Conservation (phyloP, 1,140 invertebrate genomes). For the Lerema accius region DNA sequence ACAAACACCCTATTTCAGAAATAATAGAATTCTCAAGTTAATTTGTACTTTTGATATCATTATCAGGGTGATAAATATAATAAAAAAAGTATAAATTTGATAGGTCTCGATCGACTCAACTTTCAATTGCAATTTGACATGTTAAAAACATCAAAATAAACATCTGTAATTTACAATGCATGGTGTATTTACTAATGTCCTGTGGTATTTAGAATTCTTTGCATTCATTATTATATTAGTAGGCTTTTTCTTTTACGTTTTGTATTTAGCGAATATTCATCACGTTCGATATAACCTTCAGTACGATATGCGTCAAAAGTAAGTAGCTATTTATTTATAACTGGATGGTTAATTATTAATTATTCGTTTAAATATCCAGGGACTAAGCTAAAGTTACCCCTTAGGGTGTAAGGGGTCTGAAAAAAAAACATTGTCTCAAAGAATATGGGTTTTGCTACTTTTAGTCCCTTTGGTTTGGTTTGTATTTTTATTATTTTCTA, state of each 20-base stretch:
- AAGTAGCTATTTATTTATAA: too few relatives aligned
- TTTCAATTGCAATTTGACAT: constrained; percentile 14
- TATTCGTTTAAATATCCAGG: too few relatives aligned
- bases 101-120: too few relatives aligned
- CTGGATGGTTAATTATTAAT: too few relatives aligned
- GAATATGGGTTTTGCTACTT: too few relatives aligned
- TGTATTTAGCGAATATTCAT: constrained; percentile 65
- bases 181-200: constrained; percentile 58
- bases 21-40: too few relatives aligned
- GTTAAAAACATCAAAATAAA: constrained; percentile 12
- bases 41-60: too few relatives aligned
- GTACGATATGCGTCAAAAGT: constrained; percentile 63
- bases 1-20: neutral
- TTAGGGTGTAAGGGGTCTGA: too few relatives aligned
- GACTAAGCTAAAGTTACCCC: too few relatives aligned
- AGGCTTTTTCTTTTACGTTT: constrained; percentile 61
- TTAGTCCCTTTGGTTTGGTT: constrained; percentile 6
- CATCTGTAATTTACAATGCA: constrained; percentile 39
- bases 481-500: constrained; percentile 5
- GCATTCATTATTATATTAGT: constrained; percentile 57
- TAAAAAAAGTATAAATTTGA: constrained; percentile 7
- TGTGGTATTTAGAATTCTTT: constrained; percentile 73
- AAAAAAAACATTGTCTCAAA: too few relatives aligned
- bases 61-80: too few relatives aligned
- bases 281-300: constrained; percentile 56